phyloP scores from a whole-genome alignment of 2,797 vertebrate genomes.

The Malacoraja senta region DNA sequence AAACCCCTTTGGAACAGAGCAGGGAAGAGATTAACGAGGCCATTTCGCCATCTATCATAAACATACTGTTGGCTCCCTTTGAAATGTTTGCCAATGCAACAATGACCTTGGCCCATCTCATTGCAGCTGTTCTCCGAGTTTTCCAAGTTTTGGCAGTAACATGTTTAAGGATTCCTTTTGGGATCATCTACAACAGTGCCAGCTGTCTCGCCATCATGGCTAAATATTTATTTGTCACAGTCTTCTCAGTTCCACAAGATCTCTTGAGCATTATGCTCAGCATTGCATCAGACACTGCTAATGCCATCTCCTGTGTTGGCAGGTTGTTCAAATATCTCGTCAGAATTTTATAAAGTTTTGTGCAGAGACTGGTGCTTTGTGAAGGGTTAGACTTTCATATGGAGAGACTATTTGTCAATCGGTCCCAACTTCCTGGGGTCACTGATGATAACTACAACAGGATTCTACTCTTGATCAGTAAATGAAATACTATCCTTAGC shows the following conservation, averaged over 20 bases:
- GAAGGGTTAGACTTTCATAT: background rate
- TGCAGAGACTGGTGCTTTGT: background rate
- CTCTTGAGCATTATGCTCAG: background rate
- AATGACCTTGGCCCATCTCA: background rate
- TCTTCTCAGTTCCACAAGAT: background rate
- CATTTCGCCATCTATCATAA: background rate
- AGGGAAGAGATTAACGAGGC: background rate
- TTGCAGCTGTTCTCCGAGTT: background rate
- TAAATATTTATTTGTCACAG: background rate
- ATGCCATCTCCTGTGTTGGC: background rate
- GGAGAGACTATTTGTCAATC: background rate
- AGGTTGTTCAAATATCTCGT: background rate
- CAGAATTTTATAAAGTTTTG: conserved; percentile 7
- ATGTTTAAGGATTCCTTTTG: background rate
- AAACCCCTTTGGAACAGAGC: background rate
- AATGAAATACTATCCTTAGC: background rate
- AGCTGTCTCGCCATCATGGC: background rate
- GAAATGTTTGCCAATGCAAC: background rate
- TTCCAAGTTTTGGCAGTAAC: background rate
- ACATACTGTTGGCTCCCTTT: background rate
- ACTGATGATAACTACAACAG: background rate
- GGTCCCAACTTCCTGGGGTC: background rate
- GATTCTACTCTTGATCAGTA: background rate
- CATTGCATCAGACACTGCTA: background rate
- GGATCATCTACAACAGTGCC: background rate